A percentile compares a stretch with the other conserved stretches of the same genome.
These are phyloP conservation scores for Lissonota sp. DNA, from an alignment of 2,888 invertebrate species.

Conservation along the genomic window DNA sequence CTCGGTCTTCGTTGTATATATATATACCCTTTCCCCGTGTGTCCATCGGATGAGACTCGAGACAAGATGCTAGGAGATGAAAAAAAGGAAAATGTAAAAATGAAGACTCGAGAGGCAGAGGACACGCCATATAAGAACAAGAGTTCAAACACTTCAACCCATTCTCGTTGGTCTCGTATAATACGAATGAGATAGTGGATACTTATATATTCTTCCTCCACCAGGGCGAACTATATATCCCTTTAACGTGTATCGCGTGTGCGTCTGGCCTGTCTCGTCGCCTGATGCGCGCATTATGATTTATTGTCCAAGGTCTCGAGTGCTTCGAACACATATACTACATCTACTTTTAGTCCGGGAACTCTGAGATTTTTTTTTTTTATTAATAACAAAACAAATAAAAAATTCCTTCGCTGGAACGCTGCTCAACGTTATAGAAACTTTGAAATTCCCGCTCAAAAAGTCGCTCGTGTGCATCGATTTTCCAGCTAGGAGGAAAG, in stretches of 20 bases:
- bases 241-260: conserved; percentile 61
- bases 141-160: conserved; percentile 61
- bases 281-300: conserved; percentile 62
- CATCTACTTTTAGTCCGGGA: conserved; percentile 26
- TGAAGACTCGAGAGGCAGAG: conserved; percentile 53
- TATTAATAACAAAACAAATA: conserved; percentile 5
- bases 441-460: conserved; percentile 31
- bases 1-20: conserved; percentile 35
- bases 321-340: conserved; percentile 59
- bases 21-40: conserved; percentile 17
- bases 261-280: conserved; percentile 49
- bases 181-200: conserved; percentile 32
- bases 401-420: conserved; percentile 17
- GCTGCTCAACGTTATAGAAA: conserved; percentile 19
- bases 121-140: conserved; percentile 50
- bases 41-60: conserved; percentile 49
- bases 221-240: conserved; percentile 32
- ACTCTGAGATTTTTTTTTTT: not conserved
- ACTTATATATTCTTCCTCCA: conserved; percentile 38
- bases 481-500: too few species aligned
- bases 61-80: conserved; percentile 43
- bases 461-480: conserved; percentile 1
- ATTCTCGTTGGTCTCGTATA: conserved; percentile 42
- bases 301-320: conserved; percentile 66
- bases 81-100: conserved; percentile 5